These are phyloP conservation scores for Lepidostoma basale DNA, from an alignment of 1,140 invertebrate species.

Conservation along the genomic window DNA sequence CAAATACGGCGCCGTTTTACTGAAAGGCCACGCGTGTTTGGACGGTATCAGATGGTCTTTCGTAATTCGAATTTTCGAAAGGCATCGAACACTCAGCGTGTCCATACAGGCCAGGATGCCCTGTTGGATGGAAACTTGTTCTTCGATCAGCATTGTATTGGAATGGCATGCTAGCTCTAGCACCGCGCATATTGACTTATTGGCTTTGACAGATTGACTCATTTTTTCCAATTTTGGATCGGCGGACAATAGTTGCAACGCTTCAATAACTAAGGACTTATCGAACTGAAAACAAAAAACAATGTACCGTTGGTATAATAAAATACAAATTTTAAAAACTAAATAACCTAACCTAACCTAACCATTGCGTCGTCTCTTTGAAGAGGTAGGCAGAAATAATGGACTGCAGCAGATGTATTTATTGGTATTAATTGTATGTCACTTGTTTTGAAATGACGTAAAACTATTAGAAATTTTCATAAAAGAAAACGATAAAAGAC, in stretches of 20 bases:
- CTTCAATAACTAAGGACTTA: constrained; percentile 3
- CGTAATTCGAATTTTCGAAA: constrained; percentile 15
- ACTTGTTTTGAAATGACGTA: too few relatives aligned
- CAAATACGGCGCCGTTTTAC: constrained; percentile 31
- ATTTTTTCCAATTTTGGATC: constrained; percentile 21
- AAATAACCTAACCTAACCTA: too few relatives aligned
- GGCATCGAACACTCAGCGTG: too few relatives aligned
- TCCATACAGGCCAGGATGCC: constrained; percentile 20
- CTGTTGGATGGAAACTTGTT: constrained; percentile 19
- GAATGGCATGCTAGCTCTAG: too few relatives aligned
- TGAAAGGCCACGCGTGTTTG: constrained; percentile 32
- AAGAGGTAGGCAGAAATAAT: too few relatives aligned
- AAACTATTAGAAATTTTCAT: constrained; percentile 23
- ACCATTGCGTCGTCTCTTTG: too few relatives aligned
- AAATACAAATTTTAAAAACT: too few relatives aligned
- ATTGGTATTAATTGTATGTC: too few relatives aligned
- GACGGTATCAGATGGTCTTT: constrained; percentile 26
- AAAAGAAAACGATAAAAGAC: constrained; percentile 25
- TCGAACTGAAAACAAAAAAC: constrained; percentile 34
- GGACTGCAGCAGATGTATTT: too few relatives aligned
- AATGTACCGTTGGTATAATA: too few relatives aligned
- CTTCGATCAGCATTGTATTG: constrained; percentile 31
- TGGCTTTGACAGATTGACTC: too few relatives aligned
- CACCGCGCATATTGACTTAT: too few relatives aligned
- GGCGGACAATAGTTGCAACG: background rate